Evolutionary conservation across 2,113 vertebrate genomes (phyloP).

Genomic region (Sterna hirundo): DNA sequence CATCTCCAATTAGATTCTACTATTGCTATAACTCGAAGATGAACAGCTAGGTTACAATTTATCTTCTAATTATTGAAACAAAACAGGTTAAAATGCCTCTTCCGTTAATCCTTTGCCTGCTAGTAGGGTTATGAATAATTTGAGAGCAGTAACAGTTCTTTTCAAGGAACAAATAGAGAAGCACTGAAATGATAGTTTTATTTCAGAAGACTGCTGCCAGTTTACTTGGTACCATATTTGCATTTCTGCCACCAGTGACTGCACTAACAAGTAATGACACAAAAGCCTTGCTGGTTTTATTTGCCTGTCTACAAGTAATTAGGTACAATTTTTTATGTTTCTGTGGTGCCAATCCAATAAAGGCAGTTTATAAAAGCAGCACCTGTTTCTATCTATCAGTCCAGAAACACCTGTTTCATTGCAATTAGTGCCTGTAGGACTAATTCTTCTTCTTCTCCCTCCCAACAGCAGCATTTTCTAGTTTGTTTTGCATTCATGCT

Average conservation of each 20-base stretch:
- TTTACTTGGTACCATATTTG: background rate
- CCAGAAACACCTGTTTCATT: background rate
- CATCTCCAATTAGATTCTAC: background rate
- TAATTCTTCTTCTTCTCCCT: background rate
- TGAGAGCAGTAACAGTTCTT: constrained; percentile 15
- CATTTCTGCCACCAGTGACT: background rate
- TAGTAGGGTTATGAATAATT: constrained; percentile 42
- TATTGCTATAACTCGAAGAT: background rate
- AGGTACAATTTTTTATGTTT: background rate
- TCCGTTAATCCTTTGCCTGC: constrained; percentile 34
- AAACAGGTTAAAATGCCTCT: constrained; percentile 3
- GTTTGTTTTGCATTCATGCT: background rate
- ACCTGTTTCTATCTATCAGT: background rate
- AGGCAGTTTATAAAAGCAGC: background rate
- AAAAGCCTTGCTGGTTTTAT: background rate
- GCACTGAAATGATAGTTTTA: background rate
- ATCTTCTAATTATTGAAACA: background rate
- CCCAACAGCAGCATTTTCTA: background rate
- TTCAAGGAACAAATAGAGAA: background rate
- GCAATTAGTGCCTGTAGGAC: background rate
- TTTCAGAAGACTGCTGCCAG: background rate
- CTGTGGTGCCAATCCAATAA: background rate
- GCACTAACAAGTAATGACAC: background rate
- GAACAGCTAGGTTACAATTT: background rate
- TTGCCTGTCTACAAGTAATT: background rate